Evolutionary conservation across 2,797 vertebrate genomes (phyloP), one percentile per base, ranked within the genome.

Genomic region (Petrocephalus schoutedeni): DNA sequence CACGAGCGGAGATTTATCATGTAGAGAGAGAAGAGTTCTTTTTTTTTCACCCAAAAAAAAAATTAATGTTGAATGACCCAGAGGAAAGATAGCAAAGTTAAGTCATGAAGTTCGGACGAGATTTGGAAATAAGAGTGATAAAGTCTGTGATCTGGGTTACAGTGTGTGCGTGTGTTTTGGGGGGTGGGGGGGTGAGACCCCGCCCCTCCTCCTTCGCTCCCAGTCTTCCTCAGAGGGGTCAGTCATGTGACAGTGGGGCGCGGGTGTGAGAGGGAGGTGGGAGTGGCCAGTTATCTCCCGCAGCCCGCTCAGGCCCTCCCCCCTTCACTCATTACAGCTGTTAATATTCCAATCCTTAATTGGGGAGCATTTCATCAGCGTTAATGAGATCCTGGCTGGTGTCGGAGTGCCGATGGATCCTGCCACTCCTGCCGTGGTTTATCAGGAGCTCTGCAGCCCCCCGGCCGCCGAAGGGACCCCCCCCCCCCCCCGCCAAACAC

Each of bases 291-390:
- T 85, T 88, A 85, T 85, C 87, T 67, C 80, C 1, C 5, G n/a
- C 28, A 21, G 71, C 51, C 67, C 74, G 36, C 56, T 0, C 28
- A 23, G n/a, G n/a, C 5, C 57, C 16, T 0, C 21, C 45, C 58
- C 41, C 67, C 61, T 51, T 19, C 28, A 28, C 58, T 59, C 36
- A 83, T 85, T 88, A 64, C 41, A 1, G 3, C n/a, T 14, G n/a
- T 88, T 61, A 88, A 85, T 83, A 88, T 88, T 84, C 87, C 58
- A 7, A n/a, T 67, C 32, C 23, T 88, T 88, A 87, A 87, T 87
- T 87, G 71, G 74, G 71, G 80, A 58, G 51, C 53, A 59, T 87
- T 87, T 87, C 71, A 82, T 87, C 54, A 87, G 51, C n/a, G 28
- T 54, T 87, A 87, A 87, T 87, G 71, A 87, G 87, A 80, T 82